Evolutionary conservation across 2,797 vertebrate species (phyloP).

Genomic region (Miichthys miiuy): DNA sequence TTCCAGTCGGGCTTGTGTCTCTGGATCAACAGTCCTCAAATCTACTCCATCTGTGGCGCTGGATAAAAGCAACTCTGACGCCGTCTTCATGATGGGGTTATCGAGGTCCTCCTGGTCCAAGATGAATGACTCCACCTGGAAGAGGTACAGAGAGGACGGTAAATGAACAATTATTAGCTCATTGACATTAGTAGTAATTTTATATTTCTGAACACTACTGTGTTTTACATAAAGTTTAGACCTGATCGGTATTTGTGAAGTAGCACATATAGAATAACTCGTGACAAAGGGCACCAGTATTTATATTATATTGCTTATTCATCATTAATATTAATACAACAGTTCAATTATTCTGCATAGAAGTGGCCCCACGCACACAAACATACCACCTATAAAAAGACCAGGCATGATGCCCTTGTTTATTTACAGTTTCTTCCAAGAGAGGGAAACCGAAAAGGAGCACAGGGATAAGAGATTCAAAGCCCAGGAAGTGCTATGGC

Average conservation of each 20-base stretch:
- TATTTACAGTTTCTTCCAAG: conserved; percentile 63
- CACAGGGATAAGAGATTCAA: conserved; percentile 40
- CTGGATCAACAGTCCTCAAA: conserved; percentile 97
- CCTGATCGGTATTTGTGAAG: not conserved
- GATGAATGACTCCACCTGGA: conserved; percentile 98
- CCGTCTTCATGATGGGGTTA: conserved; percentile 99
- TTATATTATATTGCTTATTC: not conserved
- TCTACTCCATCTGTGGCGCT: conserved; percentile 96
- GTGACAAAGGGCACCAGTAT: not conserved
- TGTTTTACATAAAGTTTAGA: not conserved
- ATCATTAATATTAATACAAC: not conserved
- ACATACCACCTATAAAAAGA: conserved; percentile 50
- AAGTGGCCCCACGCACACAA: not conserved
- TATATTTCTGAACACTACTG: conserved; percentile 12
- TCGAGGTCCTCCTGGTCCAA: conserved; percentile 99
- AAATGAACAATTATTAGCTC: not conserved
- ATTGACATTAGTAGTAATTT: conserved; percentile 2
- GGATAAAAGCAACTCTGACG: conserved; percentile 96
- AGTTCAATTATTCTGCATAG: conserved; percentile 26
- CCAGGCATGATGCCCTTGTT: conserved; percentile 43
- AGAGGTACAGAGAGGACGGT: conserved; percentile 23
- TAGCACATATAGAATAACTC: not conserved
- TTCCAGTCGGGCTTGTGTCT: conserved; percentile 98
- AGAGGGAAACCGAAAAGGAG: conserved; percentile 37
- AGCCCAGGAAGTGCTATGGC: conserved; percentile 41